Percentiles rank a stretch among this genome's conserved stretches.
Evolutionary conservation across 2,113 vertebrate genomes (phyloP).

Genomic region (Odontesthes bonariensis): DNA sequence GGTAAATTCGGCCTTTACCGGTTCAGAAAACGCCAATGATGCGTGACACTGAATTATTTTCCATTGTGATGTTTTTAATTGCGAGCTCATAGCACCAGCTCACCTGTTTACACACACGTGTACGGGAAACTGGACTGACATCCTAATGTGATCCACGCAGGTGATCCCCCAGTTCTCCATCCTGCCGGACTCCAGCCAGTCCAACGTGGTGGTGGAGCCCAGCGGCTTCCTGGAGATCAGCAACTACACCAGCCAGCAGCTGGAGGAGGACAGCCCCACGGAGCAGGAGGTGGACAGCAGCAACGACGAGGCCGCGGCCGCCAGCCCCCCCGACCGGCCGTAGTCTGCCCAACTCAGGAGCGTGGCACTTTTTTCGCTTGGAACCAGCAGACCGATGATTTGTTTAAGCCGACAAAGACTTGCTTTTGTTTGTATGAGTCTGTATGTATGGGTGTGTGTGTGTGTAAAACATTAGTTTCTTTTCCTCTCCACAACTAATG

Average conservation of each 20-base stretch:
- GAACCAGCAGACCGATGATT: constrained; percentile 12
- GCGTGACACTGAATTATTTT: no score
- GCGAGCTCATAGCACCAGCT: no score
- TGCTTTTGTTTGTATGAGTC: neutral
- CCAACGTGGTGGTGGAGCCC: constrained; percentile 98
- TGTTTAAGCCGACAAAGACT: neutral
- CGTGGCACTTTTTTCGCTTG: constrained; percentile 16
- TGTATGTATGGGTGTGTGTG: neutral
- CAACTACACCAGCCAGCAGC: constrained; percentile 97
- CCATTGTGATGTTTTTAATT: no score
- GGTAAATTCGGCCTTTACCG: no score
- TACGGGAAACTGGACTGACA: neutral
- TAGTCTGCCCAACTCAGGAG: constrained; percentile 56
- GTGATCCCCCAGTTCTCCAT: constrained; percentile 97
- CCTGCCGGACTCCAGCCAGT: constrained; percentile 94
- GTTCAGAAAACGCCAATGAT: no score
- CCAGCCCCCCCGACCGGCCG: constrained; percentile 87
- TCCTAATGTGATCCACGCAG: constrained; percentile 72
- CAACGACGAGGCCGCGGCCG: constrained; percentile 89
- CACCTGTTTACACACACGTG: no score
- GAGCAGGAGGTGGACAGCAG: constrained; percentile 94
- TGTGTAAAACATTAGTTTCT: constrained; percentile 49
- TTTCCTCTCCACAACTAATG: neutral
- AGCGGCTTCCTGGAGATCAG: constrained; percentile 97
- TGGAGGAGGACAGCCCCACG: constrained; percentile 93